Evolutionary conservation across 2,888 invertebrate genomes (phyloP).

Genomic region (Mimumesa dahlbomi): DNA sequence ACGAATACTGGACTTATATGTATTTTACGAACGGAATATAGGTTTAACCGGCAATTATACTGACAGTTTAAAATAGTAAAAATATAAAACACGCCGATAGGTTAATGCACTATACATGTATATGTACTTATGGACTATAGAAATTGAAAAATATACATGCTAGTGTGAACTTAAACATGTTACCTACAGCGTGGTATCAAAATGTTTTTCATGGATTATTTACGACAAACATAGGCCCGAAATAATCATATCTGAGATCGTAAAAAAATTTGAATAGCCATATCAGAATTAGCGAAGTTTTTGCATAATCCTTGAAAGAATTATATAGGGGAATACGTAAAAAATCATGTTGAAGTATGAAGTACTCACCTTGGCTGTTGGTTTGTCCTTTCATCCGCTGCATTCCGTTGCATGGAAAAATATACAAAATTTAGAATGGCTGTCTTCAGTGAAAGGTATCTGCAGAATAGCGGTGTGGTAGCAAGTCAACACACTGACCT

Average conservation of each 20-base stretch:
- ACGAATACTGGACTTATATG: too few relatives aligned
- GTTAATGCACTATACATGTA: conserved; percentile 34
- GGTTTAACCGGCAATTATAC: neutral
- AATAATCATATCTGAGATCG: neutral
- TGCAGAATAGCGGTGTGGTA: conserved; percentile 61
- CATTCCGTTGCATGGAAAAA: conserved; percentile 80
- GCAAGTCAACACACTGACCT: conserved; percentile 73
- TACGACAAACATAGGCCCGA: too few relatives aligned
- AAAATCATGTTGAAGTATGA: neutral
- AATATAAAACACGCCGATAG: conserved; percentile 22
- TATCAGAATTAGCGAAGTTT: neutral
- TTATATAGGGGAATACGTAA: neutral
- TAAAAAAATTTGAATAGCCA: neutral
- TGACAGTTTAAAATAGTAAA: neutral
- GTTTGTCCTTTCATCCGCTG: conserved; percentile 81
- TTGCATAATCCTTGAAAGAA: neutral
- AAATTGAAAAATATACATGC: conserved; percentile 1
- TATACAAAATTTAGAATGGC: conserved; percentile 75
- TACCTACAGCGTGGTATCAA: too few relatives aligned
- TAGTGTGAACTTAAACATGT: too few relatives aligned
- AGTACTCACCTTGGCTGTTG: conserved; percentile 78
- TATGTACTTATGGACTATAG: conserved; percentile 11
- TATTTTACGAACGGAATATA: too few relatives aligned
- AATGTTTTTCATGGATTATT: too few relatives aligned
- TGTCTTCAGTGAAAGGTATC: conserved; percentile 67